A percentile compares a stretch with the other conserved stretches of the same genome.
These are phyloP conservation scores for Poeciliopsis prolifica DNA, from an alignment of 2,113 vertebrate species.

Conservation along the genomic window DNA sequence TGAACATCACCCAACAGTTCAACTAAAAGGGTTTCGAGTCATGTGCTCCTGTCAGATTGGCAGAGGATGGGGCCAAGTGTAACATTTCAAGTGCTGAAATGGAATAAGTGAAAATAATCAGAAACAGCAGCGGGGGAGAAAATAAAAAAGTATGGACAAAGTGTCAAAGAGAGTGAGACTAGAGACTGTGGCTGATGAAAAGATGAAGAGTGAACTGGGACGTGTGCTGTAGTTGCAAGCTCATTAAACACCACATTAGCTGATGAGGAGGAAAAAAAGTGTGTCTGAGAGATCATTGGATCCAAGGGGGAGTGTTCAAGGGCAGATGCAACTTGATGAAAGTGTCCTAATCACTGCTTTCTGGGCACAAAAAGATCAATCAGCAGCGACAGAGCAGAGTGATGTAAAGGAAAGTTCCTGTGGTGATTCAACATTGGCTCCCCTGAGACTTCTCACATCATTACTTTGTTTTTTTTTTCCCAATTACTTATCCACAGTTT, in stretches of 20 bases:
- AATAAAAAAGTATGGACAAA: conserved; percentile 40
- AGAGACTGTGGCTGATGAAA: conserved; percentile 9
- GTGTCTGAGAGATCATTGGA: conserved; percentile 18
- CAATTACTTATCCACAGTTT: conserved; percentile 20
- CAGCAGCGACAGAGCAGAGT: conserved; percentile 31
- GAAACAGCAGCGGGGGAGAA: conserved; percentile 25
- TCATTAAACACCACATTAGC: conserved; percentile 58
- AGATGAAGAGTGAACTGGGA: conserved; percentile 30
- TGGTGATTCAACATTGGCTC: conserved; percentile 27
- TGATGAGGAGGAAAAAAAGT: conserved; percentile 44
- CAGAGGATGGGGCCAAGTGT: conserved; percentile 9
- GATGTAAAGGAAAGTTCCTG: conserved; percentile 27
- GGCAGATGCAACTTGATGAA: conserved; percentile 55
- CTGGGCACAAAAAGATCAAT: conserved; percentile 49
- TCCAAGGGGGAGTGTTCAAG: conserved; percentile 43
- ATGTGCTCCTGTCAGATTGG: conserved; percentile 25
- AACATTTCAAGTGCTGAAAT: conserved; percentile 10
- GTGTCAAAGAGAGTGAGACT: conserved; percentile 15
- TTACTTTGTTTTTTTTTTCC: conserved; percentile 13
- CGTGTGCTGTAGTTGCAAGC: conserved; percentile 44
- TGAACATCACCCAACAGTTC: conserved; percentile 2
- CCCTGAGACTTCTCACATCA: conserved; percentile 24
- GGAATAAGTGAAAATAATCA: conserved; percentile 26
- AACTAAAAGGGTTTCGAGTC: background rate
- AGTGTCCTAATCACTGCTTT: conserved; percentile 54